Percentiles rank a stretch among this genome's conserved stretches.
Evolutionary conservation across 2,797 vertebrate species (phyloP).

Genomic region (Lepidocolaptes lacrymiger): DNA sequence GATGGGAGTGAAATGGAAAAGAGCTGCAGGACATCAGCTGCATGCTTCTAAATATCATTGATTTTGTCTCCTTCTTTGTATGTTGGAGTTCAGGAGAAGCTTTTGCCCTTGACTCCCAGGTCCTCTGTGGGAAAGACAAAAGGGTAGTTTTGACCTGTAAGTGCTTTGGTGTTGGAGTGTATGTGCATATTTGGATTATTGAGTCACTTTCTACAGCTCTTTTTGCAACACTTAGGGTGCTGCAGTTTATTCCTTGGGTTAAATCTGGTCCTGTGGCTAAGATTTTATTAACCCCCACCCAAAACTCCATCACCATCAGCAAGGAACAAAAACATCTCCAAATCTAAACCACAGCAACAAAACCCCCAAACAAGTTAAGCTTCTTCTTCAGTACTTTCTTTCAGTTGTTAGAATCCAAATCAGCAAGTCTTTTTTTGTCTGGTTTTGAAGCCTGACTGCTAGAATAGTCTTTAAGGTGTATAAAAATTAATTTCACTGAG

Average conservation of each 20-base stretch:
- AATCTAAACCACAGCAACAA: neutral
- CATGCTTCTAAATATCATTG: neutral
- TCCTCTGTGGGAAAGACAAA: neutral
- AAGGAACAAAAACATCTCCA: neutral
- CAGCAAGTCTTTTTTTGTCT: neutral
- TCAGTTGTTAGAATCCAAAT: neutral
- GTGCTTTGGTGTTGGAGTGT: neutral
- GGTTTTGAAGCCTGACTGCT: neutral
- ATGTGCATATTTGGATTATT: neutral
- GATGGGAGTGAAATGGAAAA: neutral
- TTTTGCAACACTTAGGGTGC: neutral
- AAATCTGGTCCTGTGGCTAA: neutral
- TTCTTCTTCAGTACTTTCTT: neutral
- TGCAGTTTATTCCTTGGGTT: neutral
- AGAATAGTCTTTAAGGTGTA: neutral
- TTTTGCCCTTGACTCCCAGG: neutral
- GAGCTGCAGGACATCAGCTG: neutral
- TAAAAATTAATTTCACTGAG: neutral
- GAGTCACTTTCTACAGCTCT: neutral
- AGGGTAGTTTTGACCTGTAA: neutral
- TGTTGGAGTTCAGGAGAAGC: neutral
- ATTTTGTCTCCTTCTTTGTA: neutral
- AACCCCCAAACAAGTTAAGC: neutral
- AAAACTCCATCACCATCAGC: neutral
- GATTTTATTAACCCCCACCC: neutral